Evolutionary conservation across 2,888 invertebrate genomes (phyloP).

Genomic region (Amiota minor): DNA sequence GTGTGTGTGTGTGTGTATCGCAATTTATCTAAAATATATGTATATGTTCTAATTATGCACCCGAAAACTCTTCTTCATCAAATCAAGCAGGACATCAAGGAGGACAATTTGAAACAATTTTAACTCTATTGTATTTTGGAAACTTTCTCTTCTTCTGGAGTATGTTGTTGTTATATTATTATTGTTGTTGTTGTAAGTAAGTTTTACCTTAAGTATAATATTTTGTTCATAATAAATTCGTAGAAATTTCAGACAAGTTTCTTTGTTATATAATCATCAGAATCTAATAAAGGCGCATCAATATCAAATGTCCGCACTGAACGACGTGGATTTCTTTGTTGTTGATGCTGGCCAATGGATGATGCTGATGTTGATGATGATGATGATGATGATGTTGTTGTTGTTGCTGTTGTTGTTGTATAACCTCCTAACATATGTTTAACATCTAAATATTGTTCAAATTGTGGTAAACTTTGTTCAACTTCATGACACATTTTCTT

Average conservation of each 20-base stretch:
- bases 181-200: too few relatives aligned
- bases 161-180: too few relatives aligned
- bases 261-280: slow-evolving; percentile 1
- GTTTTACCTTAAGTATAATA: neutral
- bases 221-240: neutral
- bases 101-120: too few relatives aligned
- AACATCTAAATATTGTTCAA: slow-evolving; percentile 68
- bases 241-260: slow-evolving; percentile 12
- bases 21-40: too few relatives aligned
- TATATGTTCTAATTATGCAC: too few relatives aligned
- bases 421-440: slow-evolving; percentile 41
- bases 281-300: slow-evolving; percentile 74
- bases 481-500: slow-evolving; percentile 72
- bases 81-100: too few relatives aligned
- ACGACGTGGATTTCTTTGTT: neutral
- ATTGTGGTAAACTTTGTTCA: slow-evolving; percentile 69
- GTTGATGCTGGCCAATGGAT: neutral
- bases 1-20: too few relatives aligned
- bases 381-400: neutral
- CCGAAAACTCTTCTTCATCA: too few relatives aligned
- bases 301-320: slow-evolving; percentile 75
- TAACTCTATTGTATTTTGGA: too few relatives aligned
- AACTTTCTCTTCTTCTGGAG: too few relatives aligned
- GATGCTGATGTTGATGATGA: slow-evolving; percentile 9
- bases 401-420: neutral